Evolutionary conservation across 2,888 invertebrate genomes (phyloP), one percentile per base, ranked within the genome.

Genomic region (Cephus rjabovi): DNA sequence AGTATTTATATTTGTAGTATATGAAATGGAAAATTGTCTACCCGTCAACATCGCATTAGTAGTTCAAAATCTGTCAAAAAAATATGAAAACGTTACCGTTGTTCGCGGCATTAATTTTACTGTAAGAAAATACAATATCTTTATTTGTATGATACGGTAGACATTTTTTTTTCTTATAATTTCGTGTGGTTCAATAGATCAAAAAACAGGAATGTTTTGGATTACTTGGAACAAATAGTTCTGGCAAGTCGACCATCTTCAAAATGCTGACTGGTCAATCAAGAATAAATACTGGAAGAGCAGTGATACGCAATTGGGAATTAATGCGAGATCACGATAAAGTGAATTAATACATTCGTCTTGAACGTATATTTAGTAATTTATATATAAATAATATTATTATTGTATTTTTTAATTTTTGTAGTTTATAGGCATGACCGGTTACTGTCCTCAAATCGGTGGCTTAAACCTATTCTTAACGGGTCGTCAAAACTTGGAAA

Each of bases 181-280:
- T 40, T 40, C 0, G 6, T 40, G 6, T 23, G 56, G 2, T 56
- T 56, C 23, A 31, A 31, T 34, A 84, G 84, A 74, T 85, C 4
- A 75, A 80, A 68, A 70, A 75, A 4, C 76, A 80, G 11, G 83
- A 84, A 37, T 85, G 84, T 73, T 83, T 82, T 12, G 85, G 82
- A 56, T 76, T 85, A 30, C 77, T 85, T 40, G 85, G 85, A 40
- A 81, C 81, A 73, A 84, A 82, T 34, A 79, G 78, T n/a, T 76
- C 80, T 6, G 84, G 85, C 11, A 85, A 84, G 73, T 79, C 83
- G 12, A 82, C 83, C 4, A 80, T 84, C 73, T 84, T 84, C n/a
- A 82, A 80, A 73, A 76, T 82, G 31, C 73, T 85, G 2, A 77
- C 78, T 6, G 79, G 83, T 56, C 75, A 80, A 75, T 77, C 69